These are phyloP conservation scores for Trichonephila clavata DNA, from an alignment of 1,140 invertebrate species.

Conservation along the genomic window DNA sequence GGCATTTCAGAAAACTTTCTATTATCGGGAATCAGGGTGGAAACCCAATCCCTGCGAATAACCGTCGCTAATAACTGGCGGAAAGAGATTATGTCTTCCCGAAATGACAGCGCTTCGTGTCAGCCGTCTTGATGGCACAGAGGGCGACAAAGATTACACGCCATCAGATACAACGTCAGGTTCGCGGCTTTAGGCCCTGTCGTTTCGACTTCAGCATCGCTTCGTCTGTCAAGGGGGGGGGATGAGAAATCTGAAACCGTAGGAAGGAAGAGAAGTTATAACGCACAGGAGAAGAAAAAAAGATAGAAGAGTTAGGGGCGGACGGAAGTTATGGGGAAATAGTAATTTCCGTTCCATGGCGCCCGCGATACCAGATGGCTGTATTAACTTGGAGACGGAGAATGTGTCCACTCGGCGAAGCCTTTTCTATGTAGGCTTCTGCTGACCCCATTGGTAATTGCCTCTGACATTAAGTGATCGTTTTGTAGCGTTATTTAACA, in stretches of 20 bases:
- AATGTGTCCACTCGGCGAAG: background rate
- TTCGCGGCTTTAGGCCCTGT: conserved; percentile 34
- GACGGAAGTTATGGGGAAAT: conserved; percentile 74
- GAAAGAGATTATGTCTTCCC: conserved; percentile 39
- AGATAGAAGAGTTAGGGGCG: no score
- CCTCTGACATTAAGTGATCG: background rate
- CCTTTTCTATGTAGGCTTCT: background rate
- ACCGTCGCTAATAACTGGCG: conserved; percentile 42
- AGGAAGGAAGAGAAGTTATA: conserved; percentile 50
- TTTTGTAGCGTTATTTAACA: background rate
- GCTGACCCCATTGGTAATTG: background rate
- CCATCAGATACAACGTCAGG: conserved; percentile 15
- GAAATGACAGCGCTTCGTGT: conserved; percentile 12
- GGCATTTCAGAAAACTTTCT: background rate
- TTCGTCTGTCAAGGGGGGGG: background rate
- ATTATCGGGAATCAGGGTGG: background rate
- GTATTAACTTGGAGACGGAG: no score
- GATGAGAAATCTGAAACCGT: conserved; percentile 61
- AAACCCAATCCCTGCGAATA: conserved; percentile 37
- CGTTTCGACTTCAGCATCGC: background rate
- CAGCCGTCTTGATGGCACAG: background rate
- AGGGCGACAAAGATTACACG: conserved; percentile 50
- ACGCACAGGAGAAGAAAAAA: background rate
- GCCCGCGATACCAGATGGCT: conserved; percentile 31
- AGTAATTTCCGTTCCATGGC: conserved; percentile 61